A percentile compares a stretch with the other conserved stretches of the same genome.
phyloP scores from a whole-genome alignment of 1,140 invertebrate species.

The Pissodes strobi region DNA sequence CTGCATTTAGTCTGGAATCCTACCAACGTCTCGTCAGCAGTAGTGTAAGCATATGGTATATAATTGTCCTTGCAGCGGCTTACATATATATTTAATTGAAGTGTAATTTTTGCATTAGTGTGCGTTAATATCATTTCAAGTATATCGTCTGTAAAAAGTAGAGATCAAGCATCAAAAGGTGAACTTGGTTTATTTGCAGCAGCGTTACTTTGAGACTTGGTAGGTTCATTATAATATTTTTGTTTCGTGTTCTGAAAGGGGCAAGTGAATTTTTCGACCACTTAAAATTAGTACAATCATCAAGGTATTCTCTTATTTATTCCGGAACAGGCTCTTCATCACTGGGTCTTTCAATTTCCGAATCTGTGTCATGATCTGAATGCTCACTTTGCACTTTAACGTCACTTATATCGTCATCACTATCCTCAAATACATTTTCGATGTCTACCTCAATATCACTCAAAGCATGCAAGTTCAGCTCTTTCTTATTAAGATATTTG shows the following conservation, averaged over 20 bases:
- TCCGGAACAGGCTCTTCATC: not conserved
- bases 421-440: not conserved
- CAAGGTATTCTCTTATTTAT: too few relatives aligned
- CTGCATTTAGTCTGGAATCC: not conserved
- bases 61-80: too few relatives aligned
- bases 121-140: not conserved
- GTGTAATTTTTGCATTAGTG: not conserved
- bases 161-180: too few relatives aligned
- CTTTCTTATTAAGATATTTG: not conserved
- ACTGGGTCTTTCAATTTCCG: not conserved
- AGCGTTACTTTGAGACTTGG: not conserved
- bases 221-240: not conserved
- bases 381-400: too few relatives aligned
- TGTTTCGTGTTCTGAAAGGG: too few relatives aligned
- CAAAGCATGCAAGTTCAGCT: not conserved
- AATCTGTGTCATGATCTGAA: too few relatives aligned
- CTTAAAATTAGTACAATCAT: too few relatives aligned
- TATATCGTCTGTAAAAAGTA: conserved; percentile 1
- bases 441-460: not conserved
- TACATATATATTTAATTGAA: not conserved
- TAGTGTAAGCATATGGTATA: not conserved
- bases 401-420: too few relatives aligned
- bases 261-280: too few relatives aligned
- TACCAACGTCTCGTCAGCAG: not conserved
- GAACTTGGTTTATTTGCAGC: not conserved